These are phyloP conservation scores for Pristiophorus japonicus DNA, from an alignment of 2,113 vertebrate species.

Conservation along the genomic window DNA sequence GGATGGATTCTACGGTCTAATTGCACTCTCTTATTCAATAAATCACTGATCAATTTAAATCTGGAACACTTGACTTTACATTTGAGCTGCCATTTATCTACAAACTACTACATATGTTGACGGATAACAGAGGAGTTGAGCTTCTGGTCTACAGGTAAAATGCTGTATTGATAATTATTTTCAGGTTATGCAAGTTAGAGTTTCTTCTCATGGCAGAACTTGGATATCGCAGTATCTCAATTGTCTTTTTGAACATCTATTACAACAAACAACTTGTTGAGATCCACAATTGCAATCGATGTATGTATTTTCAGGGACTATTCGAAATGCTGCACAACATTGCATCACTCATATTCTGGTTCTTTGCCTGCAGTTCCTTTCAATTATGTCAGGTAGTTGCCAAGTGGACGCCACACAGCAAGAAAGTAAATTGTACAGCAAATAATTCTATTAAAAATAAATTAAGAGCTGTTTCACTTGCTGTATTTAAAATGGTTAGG, in stretches of 20 bases:
- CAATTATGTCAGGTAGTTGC: background rate
- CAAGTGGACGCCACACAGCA: background rate
- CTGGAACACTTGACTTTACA: background rate
- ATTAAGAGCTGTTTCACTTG: background rate
- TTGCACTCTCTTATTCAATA: slow-evolving; percentile 33
- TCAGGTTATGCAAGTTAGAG: background rate
- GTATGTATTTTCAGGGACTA: background rate
- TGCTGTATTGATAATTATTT: background rate
- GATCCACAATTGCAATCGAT: background rate
- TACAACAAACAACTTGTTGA: background rate
- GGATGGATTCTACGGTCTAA: background rate
- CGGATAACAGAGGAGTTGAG: background rate
- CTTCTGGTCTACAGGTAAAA: background rate
- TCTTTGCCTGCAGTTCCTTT: background rate
- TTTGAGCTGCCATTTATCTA: background rate
- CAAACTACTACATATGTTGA: background rate
- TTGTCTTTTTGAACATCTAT: slow-evolving; percentile 8
- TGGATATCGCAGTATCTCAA: background rate
- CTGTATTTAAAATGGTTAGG: background rate
- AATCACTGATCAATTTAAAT: slow-evolving; percentile 28
- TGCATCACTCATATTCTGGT: background rate
- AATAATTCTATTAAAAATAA: background rate
- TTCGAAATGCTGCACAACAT: background rate
- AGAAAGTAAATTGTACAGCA: background rate
- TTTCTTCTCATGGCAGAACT: background rate